Conservation (phyloP, 2,888 invertebrate genomes). For the Morpho deidamia region DNA sequence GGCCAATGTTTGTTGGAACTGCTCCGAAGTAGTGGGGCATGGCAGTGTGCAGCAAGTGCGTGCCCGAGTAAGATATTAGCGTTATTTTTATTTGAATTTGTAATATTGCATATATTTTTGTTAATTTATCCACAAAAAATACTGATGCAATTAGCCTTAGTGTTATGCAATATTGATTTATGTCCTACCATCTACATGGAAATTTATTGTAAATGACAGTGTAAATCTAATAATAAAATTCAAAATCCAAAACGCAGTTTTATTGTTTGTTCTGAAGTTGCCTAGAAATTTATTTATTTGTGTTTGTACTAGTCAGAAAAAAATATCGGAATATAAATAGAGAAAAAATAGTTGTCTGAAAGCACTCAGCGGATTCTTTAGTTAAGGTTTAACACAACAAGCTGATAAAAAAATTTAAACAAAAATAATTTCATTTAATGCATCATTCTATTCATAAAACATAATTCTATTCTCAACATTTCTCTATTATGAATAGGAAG, state of each 20-base stretch:
- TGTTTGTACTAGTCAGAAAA: too few species aligned
- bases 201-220: slow-evolving; percentile 79
- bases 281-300: too few species aligned
- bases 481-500: too few species aligned
- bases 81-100: slow-evolving; percentile 75
- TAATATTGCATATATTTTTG: slow-evolving; percentile 77
- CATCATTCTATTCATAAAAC: too few species aligned
- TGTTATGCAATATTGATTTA: slow-evolving; percentile 78
- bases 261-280: slow-evolving; percentile 28
- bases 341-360: too few species aligned
- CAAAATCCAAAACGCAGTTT: slow-evolving; percentile 69
- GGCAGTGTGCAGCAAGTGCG: slow-evolving; percentile 52
- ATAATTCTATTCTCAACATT: too few species aligned
- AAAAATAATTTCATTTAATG: too few species aligned
- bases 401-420: too few species aligned
- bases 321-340: too few species aligned
- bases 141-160: slow-evolving; percentile 78
- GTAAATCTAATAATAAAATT: slow-evolving; percentile 79
- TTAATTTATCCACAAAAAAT: slow-evolving; percentile 76
- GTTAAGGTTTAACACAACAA: too few species aligned
- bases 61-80: slow-evolving; percentile 77
- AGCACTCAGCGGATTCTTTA: too few species aligned
- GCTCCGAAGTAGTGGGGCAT: slow-evolving; percentile 43
- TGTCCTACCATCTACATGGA: slow-evolving; percentile 78
- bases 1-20: slow-evolving; percentile 36